phyloP scores from a whole-genome alignment of 2,888 invertebrate species.

The Cheiracanthium punctorium region DNA sequence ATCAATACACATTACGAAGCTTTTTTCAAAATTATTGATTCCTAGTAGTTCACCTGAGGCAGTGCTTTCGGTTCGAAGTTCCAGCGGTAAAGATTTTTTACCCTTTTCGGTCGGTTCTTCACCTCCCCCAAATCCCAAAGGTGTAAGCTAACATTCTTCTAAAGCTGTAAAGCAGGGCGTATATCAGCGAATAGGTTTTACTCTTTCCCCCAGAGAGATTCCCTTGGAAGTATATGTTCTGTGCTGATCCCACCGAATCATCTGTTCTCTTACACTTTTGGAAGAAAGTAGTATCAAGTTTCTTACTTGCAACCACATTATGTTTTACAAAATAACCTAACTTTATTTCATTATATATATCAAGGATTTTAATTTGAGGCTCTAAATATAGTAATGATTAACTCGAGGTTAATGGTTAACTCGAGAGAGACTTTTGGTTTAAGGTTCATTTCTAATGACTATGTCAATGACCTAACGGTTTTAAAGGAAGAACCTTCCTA shows the following conservation, averaged over 20 bases:
- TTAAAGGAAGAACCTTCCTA: too few relatives aligned
- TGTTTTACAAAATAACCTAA: too few relatives aligned
- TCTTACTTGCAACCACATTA: too few relatives aligned
- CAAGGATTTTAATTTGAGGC: too few relatives aligned
- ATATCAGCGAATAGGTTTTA: neutral
- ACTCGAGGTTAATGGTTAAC: too few relatives aligned
- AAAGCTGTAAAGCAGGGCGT: neutral
- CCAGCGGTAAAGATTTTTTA: neutral
- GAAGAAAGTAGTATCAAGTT: too few relatives aligned
- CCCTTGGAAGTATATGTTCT: neutral
- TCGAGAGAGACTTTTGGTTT: too few relatives aligned
- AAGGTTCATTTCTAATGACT: too few relatives aligned
- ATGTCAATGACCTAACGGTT: too few relatives aligned
- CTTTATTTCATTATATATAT: too few relatives aligned
- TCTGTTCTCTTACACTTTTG: too few relatives aligned
- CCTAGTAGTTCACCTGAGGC: neutral
- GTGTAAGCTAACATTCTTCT: neutral
- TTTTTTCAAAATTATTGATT: conserved; percentile 1
- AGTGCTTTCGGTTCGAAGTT: neutral
- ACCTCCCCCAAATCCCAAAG: neutral
- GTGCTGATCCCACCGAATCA: neutral
- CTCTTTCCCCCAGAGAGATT: neutral
- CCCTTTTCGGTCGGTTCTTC: neutral
- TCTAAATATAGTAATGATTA: too few relatives aligned
- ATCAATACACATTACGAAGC: neutral